Conservation (phyloP, 2,113 vertebrate genomes). For the Notechis scutatus region DNA sequence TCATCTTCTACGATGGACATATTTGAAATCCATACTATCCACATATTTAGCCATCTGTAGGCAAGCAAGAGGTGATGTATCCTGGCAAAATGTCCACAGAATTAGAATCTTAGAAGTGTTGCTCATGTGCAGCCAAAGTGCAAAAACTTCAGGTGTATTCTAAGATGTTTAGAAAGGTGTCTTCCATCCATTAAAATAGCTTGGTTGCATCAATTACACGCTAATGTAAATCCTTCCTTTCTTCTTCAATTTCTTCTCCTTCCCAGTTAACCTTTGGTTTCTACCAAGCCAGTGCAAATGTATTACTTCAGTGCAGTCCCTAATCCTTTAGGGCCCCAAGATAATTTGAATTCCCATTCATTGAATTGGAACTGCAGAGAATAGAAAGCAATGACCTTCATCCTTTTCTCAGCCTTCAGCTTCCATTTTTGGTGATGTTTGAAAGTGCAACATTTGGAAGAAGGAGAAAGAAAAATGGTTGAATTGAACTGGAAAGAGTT, state of each 20-base stretch:
- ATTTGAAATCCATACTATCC: background rate
- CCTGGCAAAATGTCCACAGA: background rate
- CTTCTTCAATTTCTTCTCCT: background rate
- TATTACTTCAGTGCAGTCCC: background rate
- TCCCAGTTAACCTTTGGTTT: background rate
- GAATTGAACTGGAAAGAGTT: background rate
- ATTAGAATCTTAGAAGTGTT: background rate
- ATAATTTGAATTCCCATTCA: background rate
- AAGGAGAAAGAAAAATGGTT: background rate
- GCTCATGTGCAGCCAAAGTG: background rate
- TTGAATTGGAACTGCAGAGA: background rate
- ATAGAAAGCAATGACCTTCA: background rate
- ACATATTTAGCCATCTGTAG: slow-evolving; percentile 11
- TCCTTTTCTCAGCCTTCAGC: background rate
- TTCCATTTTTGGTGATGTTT: background rate
- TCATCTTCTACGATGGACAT: slow-evolving; percentile 4
- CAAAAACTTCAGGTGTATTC: too few species aligned
- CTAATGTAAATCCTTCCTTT: background rate
- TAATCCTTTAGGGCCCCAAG: background rate
- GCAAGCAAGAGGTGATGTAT: background rate
- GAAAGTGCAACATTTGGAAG: background rate
- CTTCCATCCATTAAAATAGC: background rate
- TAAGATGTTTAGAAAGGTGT: background rate
- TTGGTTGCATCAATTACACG: background rate
- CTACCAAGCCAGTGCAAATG: background rate